These are phyloP conservation scores for Rhynchonycteris naso DNA, from an alignment of 2,797 vertebrate genomes.

Conservation along the genomic window DNA sequence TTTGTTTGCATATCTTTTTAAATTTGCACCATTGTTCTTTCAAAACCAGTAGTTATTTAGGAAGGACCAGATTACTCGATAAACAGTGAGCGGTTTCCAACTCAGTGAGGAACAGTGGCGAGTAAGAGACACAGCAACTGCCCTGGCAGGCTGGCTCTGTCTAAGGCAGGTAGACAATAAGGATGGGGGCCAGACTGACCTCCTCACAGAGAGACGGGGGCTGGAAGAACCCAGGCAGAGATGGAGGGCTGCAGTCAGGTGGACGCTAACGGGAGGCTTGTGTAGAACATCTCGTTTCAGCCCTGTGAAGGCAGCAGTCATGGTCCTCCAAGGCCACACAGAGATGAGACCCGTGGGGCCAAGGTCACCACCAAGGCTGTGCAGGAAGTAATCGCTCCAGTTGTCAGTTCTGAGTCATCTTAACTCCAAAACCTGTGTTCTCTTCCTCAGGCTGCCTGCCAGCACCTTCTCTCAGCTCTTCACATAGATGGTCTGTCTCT, in stretches of 20 bases:
- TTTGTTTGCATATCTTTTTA: background rate
- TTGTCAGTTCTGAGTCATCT: fast-evolving
- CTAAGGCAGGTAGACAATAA: background rate
- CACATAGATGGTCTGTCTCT: background rate
- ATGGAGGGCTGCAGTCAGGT: background rate
- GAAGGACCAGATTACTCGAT: background rate
- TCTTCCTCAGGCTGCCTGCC: background rate
- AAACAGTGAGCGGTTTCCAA: background rate
- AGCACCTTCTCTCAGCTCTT: background rate
- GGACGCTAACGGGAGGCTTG: background rate
- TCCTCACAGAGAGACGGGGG: fast-evolving
- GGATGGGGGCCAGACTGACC: background rate
- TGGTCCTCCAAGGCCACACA: too few relatives aligned
- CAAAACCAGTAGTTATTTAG: background rate
- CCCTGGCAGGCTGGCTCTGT: fast-evolving
- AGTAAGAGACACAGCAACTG: background rate
- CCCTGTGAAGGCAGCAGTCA: fast-evolving
- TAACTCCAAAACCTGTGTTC: background rate
- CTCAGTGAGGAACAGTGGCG: background rate
- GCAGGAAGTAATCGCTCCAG: fast-evolving
- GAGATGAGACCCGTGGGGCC: background rate
- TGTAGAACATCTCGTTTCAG: background rate
- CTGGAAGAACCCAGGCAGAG: background rate
- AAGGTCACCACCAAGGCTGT: fast-evolving
- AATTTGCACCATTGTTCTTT: background rate